Evolutionary conservation across 2,113 vertebrate species (phyloP).

Genomic region (Hippocampus comes): DNA sequence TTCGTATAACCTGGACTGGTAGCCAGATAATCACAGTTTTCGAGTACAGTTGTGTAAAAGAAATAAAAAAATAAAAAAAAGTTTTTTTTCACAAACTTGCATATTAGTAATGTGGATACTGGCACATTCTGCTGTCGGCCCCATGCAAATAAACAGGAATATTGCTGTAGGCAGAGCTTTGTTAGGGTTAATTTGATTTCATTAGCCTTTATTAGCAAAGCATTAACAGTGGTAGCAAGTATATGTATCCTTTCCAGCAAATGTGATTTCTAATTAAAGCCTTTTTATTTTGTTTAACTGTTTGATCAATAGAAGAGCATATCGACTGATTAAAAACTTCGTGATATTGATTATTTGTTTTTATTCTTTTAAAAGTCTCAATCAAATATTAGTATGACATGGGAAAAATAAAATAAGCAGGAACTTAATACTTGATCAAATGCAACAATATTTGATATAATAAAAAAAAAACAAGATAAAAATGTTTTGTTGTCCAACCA

Average conservation of each 20-base stretch:
- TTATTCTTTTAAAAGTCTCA: neutral
- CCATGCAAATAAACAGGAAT: neutral
- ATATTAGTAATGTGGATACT: neutral
- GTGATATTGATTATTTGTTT: neutral
- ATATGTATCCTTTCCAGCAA: neutral
- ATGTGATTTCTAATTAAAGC: neutral
- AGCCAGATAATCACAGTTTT: too few species aligned
- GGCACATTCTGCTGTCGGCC: neutral
- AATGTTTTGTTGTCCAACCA: neutral
- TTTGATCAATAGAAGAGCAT: neutral
- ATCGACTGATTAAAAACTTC: neutral
- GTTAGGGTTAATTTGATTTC: neutral
- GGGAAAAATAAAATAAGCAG: neutral
- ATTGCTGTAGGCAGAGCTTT: neutral
- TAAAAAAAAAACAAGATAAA: neutral
- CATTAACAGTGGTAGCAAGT: neutral
- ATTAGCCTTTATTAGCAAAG: slow-evolving; percentile 1
- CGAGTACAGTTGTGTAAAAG: neutral
- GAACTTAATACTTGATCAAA: too few species aligned
- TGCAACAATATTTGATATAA: too few species aligned
- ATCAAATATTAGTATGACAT: neutral
- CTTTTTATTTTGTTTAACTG: neutral
- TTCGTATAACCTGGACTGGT: too few species aligned
- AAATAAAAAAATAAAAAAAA: neutral
- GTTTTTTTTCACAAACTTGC: neutral